These are phyloP conservation scores for Oreocharis arfaki DNA, from an alignment of 2,113 vertebrate species.

Conservation along the genomic window DNA sequence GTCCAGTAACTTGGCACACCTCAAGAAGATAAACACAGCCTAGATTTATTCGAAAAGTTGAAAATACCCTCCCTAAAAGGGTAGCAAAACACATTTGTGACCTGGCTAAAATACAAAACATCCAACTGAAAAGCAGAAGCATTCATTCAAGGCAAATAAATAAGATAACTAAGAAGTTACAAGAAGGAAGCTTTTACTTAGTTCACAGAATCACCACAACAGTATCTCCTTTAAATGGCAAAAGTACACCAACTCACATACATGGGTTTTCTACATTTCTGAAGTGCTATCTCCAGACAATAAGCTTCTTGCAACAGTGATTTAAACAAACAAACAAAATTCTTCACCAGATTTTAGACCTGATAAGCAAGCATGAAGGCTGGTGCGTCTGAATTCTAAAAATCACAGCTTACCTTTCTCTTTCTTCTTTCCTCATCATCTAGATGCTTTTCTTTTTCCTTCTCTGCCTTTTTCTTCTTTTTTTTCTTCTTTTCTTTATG, in stretches of 20 bases:
- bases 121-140: background rate
- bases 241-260: background rate
- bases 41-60: background rate
- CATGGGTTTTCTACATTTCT: background rate
- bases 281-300: background rate
- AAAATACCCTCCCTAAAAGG: background rate
- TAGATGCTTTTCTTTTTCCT: slow-evolving; percentile 90
- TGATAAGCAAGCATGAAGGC: background rate
- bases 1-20: background rate
- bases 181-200: background rate
- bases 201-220: background rate
- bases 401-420: slow-evolving; percentile 76
- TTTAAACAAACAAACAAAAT: background rate
- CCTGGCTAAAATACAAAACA: background rate
- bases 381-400: background rate
- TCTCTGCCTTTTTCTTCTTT: slow-evolving; percentile 96
- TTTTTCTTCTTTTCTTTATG: slow-evolving; percentile 98
- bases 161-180: background rate
- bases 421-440: slow-evolving; percentile 92
- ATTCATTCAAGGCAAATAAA: background rate
- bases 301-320: background rate
- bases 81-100: background rate
- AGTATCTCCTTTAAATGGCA: background rate
- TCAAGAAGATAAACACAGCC: background rate
- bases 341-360: background rate